These are phyloP conservation scores for Leptinotarsa tumamoca DNA, from an alignment of 2,888 invertebrate genomes.

Conservation along the genomic window DNA sequence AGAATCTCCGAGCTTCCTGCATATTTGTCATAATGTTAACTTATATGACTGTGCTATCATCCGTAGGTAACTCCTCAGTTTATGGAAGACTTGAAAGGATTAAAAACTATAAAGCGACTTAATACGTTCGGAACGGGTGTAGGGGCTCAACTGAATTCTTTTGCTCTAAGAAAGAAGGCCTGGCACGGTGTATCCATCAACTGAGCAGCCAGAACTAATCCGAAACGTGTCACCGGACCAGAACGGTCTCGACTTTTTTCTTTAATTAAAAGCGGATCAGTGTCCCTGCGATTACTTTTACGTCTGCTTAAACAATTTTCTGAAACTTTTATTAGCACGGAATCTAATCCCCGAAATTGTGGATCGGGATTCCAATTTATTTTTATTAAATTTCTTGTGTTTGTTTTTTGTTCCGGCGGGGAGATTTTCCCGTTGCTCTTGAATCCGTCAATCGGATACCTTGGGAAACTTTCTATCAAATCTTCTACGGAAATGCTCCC, in stretches of 20 bases:
- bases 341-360: conserved; percentile 33
- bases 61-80: conserved; percentile 44
- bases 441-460: conserved; percentile 30
- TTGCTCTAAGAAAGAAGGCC: conserved; percentile 42
- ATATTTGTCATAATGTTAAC: no score
- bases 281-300: conserved; percentile 50
- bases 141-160: conserved; percentile 41
- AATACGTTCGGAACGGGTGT: conserved; percentile 40
- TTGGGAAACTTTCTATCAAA: conserved; percentile 26
- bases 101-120: conserved; percentile 42
- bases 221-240: conserved; percentile 46
- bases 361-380: conserved; percentile 40
- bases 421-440: conserved; percentile 34
- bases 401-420: conserved; percentile 37
- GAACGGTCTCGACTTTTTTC: conserved; percentile 41
- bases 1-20: no score
- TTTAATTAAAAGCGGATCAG: conserved; percentile 55
- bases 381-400: conserved; percentile 44
- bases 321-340: conserved; percentile 46
- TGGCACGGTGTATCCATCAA: conserved; percentile 41
- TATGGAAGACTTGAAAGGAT: conserved; percentile 48
- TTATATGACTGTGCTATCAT: no score
- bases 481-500: conserved; percentile 21
- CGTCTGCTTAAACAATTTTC: conserved; percentile 53
- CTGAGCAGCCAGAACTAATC: conserved; percentile 42